phyloP scores from a whole-genome alignment of 2,888 invertebrate genomes.

The Drosophila rellima region DNA sequence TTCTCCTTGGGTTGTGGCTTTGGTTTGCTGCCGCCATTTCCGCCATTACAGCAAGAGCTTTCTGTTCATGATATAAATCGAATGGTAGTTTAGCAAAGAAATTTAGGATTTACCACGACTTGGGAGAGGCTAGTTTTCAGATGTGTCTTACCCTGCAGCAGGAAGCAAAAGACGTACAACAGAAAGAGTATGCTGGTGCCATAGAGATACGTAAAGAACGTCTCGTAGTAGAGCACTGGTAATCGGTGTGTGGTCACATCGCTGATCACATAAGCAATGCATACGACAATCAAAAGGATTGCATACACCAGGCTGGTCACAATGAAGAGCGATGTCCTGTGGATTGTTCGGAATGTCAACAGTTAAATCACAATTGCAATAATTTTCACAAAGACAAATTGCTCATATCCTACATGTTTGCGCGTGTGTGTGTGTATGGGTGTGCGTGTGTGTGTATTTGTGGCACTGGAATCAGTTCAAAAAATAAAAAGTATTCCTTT shows the following conservation, averaged over 20 bases:
- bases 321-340: conserved; percentile 96
- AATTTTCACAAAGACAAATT: conserved; percentile 6
- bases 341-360: background rate
- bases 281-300: conserved; percentile 96
- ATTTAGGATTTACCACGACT: background rate
- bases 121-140: background rate
- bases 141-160: conserved; percentile 90
- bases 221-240: conserved; percentile 97
- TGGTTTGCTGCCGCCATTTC: conserved; percentile 87
- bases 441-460: conserved; percentile 20
- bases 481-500: conserved; percentile 11
- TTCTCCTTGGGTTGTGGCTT: conserved; percentile 89
- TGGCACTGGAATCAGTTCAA: conserved; percentile 18
- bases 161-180: conserved; percentile 97
- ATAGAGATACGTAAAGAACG: conserved; percentile 97
- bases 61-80: conserved; percentile 86
- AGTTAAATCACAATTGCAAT: background rate
- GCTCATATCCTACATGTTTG: conserved; percentile 23
- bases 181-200: conserved; percentile 97
- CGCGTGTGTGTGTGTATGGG: conserved; percentile 1
- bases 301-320: conserved; percentile 98
- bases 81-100: background rate
- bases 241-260: conserved; percentile 97
- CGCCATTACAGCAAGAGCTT: conserved; percentile 93
- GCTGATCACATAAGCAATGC: conserved; percentile 97